Evolutionary conservation across 2,888 invertebrate species (phyloP), one percentile per base, ranked within the genome.

Genomic region (Pollenia griseotomentosa): DNA sequence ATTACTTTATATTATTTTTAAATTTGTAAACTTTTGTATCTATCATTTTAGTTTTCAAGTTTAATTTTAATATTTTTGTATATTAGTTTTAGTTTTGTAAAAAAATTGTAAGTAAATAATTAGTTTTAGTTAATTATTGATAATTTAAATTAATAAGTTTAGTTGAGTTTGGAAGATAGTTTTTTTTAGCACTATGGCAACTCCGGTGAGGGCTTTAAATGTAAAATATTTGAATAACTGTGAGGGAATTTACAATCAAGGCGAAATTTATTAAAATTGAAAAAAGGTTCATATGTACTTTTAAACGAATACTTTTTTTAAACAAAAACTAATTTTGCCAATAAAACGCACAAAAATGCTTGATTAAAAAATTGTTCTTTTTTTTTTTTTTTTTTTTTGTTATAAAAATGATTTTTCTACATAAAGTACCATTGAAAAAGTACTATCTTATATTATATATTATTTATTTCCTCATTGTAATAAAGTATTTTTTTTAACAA

Each of bases 11-110:
- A 16, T 53, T 5, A 57, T n/a, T 44, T 23, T 57, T 11, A 2
- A 16, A 53, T 53, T 79, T 79, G 68, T 79, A 70, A 51, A 79
- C 12, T 59, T 42, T n/a, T 42, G 14, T 19, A 40, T 44, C 6
- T 14, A 48, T 48, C 19, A 59, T 53, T 63, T 63, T 14, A 63
- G 23, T 63, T 63, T 74, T 68, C 46, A 9, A n/a, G 23, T 46
- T 10, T 11, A 42, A 10, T 33, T 77, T 66, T 8, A 65, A 14
- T 3, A 44, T 77, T 42, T 19, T n/a, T 51, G 40, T 61, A 33
- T 44, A 61, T 53, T 79, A 48, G 70, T 70, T 59, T 48, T 12
- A 46, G 42, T 6, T 46, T 46, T 63, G 61, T 75, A 51, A 33
- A 48, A 68, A 57, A 57, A 2, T 2, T 19, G 19, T 51, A 48